Evolutionary conservation across 1,140 invertebrate species (phyloP), one percentile per base, ranked within the genome.

Genomic region (Eumaeus atala): DNA sequence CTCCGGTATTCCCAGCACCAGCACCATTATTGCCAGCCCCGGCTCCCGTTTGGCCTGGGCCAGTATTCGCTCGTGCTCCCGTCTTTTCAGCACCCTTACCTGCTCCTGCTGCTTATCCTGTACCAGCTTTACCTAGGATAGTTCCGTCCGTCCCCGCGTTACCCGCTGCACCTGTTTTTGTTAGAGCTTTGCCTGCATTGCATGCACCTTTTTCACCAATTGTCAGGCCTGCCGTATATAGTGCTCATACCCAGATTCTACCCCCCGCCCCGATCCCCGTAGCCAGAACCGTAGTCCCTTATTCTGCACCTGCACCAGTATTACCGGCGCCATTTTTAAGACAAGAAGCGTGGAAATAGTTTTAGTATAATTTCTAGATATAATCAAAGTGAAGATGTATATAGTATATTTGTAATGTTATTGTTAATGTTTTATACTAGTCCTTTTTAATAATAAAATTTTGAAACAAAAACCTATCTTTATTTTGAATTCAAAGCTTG

Each of bases 261-360:
- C 56, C 66, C 17, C 62, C 68, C 48, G 62, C 62, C 18, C 62
- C 70, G 53, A 54, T 62, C 14, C 49, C 61, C 18, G 58, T 56
- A 16, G 58, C 65, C 37, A 54, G 62, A 18, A 56, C 58, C 10
- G 16, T 59, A 16, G 42, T 47, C 47, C 63, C 36, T 14, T 68
- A 64, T 47, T 58, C 50, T 2, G 60, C 64, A 8, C 67, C 71
- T 3, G 62, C 69, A 1, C 67, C 67, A n/a, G 51, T 71, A 4
- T 33, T 66, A 42, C 70, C 68, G 33, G 64, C 76, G 3, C 76
- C 71, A 16, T 35, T 74, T 18, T 34, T 74, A 11, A 83, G 76
- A 67, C 67, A 83, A 54, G 59, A 69, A 34, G 77, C 72, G 49
- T 86, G 81, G 81, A 80, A 84, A 71, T 81, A 60, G 79, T 16